Conservation (phyloP, 2,888 invertebrate species). For the Liodrosophila aerea region DNA sequence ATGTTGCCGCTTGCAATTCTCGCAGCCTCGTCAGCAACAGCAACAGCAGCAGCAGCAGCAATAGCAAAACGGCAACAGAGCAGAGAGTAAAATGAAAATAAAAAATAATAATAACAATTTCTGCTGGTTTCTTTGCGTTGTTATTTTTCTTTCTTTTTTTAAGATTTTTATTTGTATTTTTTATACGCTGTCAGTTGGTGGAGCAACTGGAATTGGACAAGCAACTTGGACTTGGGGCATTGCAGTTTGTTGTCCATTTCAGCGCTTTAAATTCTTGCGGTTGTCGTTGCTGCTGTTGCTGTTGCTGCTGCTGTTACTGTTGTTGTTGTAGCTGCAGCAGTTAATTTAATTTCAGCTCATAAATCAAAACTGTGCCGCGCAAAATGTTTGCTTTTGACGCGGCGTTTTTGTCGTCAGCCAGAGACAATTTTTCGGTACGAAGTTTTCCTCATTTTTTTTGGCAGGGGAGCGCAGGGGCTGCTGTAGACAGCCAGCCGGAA, state of each 20-base stretch:
- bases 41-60: constrained; percentile 14
- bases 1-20: constrained; percentile 60
- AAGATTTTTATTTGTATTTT: constrained; percentile 22
- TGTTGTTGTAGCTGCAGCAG: constrained; percentile 61
- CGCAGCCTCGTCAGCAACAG: constrained; percentile 53
- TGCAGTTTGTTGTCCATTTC: constrained; percentile 63
- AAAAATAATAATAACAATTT: constrained; percentile 58
- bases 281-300: constrained; percentile 25
- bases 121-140: constrained; percentile 32
- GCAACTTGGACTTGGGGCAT: constrained; percentile 52
- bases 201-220: constrained; percentile 50
- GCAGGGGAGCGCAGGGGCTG: constrained; percentile 2
- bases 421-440: constrained; percentile 50
- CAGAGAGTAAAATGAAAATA: neutral
- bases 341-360: constrained; percentile 78
- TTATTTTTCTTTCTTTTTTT: constrained; percentile 25
- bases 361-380: constrained; percentile 79
- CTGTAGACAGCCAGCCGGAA: constrained; percentile 39
- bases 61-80: constrained; percentile 6
- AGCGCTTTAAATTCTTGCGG: constrained; percentile 71
- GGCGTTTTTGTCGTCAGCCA: constrained; percentile 63
- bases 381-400: constrained; percentile 75
- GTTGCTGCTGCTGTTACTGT: constrained; percentile 12
- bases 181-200: constrained; percentile 39
- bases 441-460: constrained; percentile 2